A percentile compares a stretch with the other conserved stretches of the same genome.
Conservation (phyloP, 1,140 invertebrate species). For the Heliothis virescens region DNA sequence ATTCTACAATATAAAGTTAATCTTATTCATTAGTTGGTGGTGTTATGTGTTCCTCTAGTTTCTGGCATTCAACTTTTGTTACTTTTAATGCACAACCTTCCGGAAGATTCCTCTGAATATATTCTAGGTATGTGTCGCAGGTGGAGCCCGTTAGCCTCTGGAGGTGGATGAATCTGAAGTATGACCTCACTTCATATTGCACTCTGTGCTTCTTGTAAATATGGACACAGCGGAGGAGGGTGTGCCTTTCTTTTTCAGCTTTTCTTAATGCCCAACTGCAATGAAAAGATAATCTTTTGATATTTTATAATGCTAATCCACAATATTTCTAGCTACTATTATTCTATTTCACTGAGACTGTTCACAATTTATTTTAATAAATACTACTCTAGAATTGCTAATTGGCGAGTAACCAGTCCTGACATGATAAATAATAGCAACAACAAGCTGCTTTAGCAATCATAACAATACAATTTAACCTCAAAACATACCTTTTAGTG, state of each 20-base stretch:
- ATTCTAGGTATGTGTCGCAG: conserved; percentile 98
- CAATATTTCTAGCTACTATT: too few relatives aligned
- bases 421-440: too few relatives aligned
- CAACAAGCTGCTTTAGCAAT: too few relatives aligned
- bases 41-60: conserved; percentile 86
- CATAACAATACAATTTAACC: conserved; percentile 5
- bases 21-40: conserved; percentile 71
- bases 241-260: conserved; percentile 91
- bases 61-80: conserved; percentile 91
- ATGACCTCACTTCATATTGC: conserved; percentile 98
- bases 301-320: too few relatives aligned
- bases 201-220: conserved; percentile 98
- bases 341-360: too few relatives aligned
- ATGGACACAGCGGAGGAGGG: conserved; percentile 95
- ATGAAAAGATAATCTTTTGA: conserved; percentile 56
- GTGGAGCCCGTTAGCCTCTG: conserved; percentile 97
- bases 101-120: conserved; percentile 98
- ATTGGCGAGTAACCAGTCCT: too few relatives aligned
- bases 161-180: conserved; percentile 95
- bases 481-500: conserved; percentile 88
- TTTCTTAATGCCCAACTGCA: conserved; percentile 91
- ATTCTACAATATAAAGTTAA: conserved; percentile 40
- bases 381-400: too few relatives aligned
- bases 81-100: conserved; percentile 99
- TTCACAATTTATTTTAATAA: too few relatives aligned